Conservation (phyloP, 2,113 vertebrate genomes). For the Stomatorhinus ivindoensis region DNA sequence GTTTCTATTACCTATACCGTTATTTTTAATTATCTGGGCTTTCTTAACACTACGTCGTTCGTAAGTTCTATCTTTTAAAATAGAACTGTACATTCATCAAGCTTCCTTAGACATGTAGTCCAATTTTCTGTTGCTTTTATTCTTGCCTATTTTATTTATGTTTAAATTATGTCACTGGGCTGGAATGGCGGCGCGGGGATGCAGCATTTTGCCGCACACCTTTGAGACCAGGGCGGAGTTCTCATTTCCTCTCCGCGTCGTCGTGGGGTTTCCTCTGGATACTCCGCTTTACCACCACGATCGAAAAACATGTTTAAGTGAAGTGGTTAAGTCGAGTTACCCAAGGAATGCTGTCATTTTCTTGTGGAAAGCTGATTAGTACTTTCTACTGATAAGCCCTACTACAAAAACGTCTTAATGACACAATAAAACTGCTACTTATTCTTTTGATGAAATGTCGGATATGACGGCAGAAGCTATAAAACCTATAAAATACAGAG, state of each 20-base stretch:
- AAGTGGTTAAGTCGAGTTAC: neutral
- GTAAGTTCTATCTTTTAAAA: too few species aligned
- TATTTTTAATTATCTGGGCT: neutral
- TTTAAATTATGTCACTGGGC: neutral
- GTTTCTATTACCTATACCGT: neutral
- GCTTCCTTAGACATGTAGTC: neutral
- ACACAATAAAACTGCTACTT: neutral
- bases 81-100: neutral
- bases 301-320: neutral
- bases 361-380: neutral
- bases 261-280: neutral
- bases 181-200: neutral
- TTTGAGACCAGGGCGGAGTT: neutral
- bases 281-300: neutral
- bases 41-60: too few species aligned
- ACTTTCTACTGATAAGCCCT: neutral
- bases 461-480: neutral
- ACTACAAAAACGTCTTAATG: neutral
- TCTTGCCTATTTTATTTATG: neutral
- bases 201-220: neutral
- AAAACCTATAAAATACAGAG: neutral
- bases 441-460: neutral
- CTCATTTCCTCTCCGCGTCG: neutral
- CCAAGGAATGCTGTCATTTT: neutral
- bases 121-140: neutral